Percentiles rank a stretch among this genome's conserved stretches.
These are phyloP conservation scores for Chrysocyon brachyurus DNA, from an alignment of 2,797 vertebrate genomes.

Conservation along the genomic window DNA sequence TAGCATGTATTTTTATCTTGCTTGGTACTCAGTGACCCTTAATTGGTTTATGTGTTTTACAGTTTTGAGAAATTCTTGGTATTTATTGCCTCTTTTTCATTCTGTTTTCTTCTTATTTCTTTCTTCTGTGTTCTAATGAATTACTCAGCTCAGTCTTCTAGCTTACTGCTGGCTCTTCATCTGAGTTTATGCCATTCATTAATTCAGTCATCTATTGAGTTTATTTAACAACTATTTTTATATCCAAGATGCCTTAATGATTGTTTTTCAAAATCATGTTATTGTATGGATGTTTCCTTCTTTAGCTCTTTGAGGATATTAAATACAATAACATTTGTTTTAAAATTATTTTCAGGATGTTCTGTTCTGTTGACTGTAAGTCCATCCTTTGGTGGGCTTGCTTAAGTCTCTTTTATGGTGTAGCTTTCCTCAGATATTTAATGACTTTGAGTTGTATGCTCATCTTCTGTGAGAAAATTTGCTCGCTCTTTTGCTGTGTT, in stretches of 20 bases:
- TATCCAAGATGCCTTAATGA: not conserved
- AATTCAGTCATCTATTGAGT: slow-evolving; percentile 1
- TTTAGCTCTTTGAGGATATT: slow-evolving; percentile 46
- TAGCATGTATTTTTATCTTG: not conserved
- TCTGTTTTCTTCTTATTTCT: slow-evolving; percentile 23
- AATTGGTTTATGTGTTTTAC: slow-evolving; percentile 22
- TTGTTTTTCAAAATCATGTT: slow-evolving; percentile 51
- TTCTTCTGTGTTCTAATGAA: not conserved
- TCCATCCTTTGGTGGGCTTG: not conserved
- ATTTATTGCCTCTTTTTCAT: not conserved
- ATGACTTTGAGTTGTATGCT: not conserved
- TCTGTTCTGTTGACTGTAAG: not conserved
- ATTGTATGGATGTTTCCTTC: slow-evolving; percentile 33
- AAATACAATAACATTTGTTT: slow-evolving; percentile 55
- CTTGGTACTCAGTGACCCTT: not conserved
- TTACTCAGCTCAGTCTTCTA: not conserved
- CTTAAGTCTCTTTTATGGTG: slow-evolving; percentile 15
- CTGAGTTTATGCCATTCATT: not conserved
- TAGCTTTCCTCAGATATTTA: not conserved
- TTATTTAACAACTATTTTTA: slow-evolving; percentile 31
- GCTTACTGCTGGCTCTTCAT: not conserved
- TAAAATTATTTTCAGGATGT: slow-evolving; percentile 40
- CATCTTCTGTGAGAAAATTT: not conserved
- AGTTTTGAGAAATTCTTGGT: slow-evolving; percentile 59
- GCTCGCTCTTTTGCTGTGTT: not conserved